phyloP scores from a whole-genome alignment of 1,140 invertebrate species.

The Caenorhabditis elegans region WBcel235 BX284603.4:10465001-10465500 shows the following conservation, averaged over 20 bases:
- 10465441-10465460: not conserved
- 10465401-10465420: not conserved
- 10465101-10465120: too few relatives aligned
- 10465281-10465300: too few relatives aligned
- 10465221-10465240: too few relatives aligned
- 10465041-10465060: not conserved
- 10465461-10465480: not conserved
- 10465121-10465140: too few relatives aligned
- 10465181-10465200: too few relatives aligned
- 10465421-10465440: not conserved
- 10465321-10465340: slow-evolving; percentile 20
- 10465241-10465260: too few relatives aligned
- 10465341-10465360: not conserved
- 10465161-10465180: too few relatives aligned
- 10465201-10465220: too few relatives aligned
- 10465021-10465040: slow-evolving; percentile 15
- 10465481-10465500: not conserved
- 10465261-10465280: too few relatives aligned
- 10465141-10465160: too few relatives aligned
- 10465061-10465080: not conserved
- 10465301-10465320: too few relatives aligned
- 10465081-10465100: not conserved
- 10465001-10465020: slow-evolving; percentile 4
- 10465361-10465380: not conserved
- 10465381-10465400: not conserved